Evolutionary conservation across 2,888 invertebrate species (phyloP).

Genomic region (Philopedon plagiatum): DNA sequence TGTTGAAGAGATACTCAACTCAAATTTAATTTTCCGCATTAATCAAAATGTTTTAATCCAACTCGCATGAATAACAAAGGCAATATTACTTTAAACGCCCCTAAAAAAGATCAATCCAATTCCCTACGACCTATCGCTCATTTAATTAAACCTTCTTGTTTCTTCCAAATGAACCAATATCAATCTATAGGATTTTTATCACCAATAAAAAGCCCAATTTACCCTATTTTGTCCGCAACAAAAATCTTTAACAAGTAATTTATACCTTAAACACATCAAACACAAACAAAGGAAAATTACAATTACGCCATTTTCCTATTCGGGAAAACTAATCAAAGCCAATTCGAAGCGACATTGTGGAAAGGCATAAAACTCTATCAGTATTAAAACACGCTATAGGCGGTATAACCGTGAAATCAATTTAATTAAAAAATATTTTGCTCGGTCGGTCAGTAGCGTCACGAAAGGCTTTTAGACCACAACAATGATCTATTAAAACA

Average conservation of each 20-base stretch:
- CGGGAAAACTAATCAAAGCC: slow-evolving; percentile 40
- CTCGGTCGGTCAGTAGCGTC: neutral
- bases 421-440: slow-evolving; percentile 32
- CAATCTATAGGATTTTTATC: slow-evolving; percentile 11
- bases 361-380: slow-evolving; percentile 37
- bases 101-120: neutral
- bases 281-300: slow-evolving; percentile 29
- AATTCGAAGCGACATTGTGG: slow-evolving; percentile 32
- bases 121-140: neutral
- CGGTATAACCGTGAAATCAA: slow-evolving; percentile 25
- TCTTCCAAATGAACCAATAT: slow-evolving; percentile 16
- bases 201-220: slow-evolving; percentile 9
- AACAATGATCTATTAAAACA: too few species aligned
- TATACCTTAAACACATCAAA: slow-evolving; percentile 23
- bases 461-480: neutral
- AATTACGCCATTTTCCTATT: slow-evolving; percentile 20
- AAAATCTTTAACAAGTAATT: slow-evolving; percentile 18
- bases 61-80: too few species aligned
- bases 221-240: neutral
- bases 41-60: too few species aligned
- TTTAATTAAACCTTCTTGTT: neutral
- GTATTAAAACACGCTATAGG: slow-evolving; percentile 25
- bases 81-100: too few species aligned
- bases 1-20: too few species aligned
- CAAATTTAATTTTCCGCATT: too few species aligned